Evolutionary conservation across 2,888 invertebrate species (phyloP).

Genomic region (Abrostola triplasia): DNA sequence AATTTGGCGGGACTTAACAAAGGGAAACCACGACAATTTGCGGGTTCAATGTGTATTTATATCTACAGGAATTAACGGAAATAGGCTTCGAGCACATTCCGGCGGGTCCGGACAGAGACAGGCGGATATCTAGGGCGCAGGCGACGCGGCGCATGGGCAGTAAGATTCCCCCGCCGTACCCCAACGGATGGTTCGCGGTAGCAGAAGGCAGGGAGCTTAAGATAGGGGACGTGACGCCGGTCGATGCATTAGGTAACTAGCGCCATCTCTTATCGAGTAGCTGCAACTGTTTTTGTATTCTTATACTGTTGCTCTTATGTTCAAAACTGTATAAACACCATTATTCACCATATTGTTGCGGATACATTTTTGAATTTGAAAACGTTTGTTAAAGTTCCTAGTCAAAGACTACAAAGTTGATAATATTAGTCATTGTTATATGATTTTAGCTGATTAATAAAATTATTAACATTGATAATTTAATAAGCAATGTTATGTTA

Average conservation of each 20-base stretch:
- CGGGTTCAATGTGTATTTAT: background rate
- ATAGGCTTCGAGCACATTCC: slow-evolving; percentile 81
- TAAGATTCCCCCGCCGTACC: slow-evolving; percentile 93
- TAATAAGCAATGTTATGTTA: no score
- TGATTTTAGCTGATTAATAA: no score
- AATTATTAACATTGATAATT: no score
- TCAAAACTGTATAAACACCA: no score
- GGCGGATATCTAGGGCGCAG: slow-evolving; percentile 82
- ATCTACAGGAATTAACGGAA: slow-evolving; percentile 81
- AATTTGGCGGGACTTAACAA: no score
- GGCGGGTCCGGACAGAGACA: slow-evolving; percentile 64
- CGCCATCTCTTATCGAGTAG: slow-evolving; percentile 44
- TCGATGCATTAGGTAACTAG: slow-evolving; percentile 90
- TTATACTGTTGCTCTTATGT: background rate
- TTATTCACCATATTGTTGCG: no score
- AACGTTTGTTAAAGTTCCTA: no score
- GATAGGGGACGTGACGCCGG: slow-evolving; percentile 86
- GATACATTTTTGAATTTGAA: no score
- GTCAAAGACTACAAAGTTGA: no score
- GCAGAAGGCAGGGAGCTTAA: slow-evolving; percentile 90
- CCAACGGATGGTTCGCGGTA: slow-evolving; percentile 96
- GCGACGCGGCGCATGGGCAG: slow-evolving; percentile 88
- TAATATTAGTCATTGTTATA: no score
- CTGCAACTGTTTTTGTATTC: background rate
- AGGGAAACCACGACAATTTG: no score